phyloP scores from a whole-genome alignment of 2,797 vertebrate genomes.

The Hephaestus fuliginosus region DNA sequence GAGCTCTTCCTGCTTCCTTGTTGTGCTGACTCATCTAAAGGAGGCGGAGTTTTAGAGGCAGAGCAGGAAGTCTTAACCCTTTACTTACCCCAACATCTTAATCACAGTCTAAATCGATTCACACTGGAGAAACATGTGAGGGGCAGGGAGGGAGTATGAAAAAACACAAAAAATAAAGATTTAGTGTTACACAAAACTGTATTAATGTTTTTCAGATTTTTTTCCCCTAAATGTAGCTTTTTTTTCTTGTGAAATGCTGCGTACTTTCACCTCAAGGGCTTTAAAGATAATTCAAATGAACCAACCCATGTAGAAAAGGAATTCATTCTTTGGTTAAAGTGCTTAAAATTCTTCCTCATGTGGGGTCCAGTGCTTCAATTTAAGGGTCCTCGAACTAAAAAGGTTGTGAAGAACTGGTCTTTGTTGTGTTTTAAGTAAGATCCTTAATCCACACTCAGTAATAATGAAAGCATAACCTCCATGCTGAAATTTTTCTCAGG shows the following conservation, averaged over 20 bases:
- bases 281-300: background rate
- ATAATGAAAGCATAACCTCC: background rate
- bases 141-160: too few species aligned
- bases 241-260: background rate
- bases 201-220: background rate
- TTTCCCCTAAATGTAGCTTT: background rate
- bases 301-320: background rate
- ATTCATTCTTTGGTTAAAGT: background rate
- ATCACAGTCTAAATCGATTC: background rate
- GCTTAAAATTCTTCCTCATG: background rate
- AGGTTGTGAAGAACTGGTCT: background rate
- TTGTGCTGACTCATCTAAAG: constrained; percentile 61
- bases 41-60: constrained; percentile 57
- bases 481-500: background rate
- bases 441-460: background rate
- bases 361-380: background rate
- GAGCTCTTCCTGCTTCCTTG: constrained; percentile 74
- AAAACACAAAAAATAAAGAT: too few species aligned
- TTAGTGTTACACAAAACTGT: background rate
- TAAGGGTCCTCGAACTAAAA: background rate
- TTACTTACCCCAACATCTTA: background rate
- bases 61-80: constrained; percentile 62
- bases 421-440: background rate
- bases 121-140: background rate
- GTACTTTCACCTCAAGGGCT: background rate